These are phyloP conservation scores for Pinna nobilis DNA, from an alignment of 1,140 invertebrate species.

Conservation along the genomic window DNA sequence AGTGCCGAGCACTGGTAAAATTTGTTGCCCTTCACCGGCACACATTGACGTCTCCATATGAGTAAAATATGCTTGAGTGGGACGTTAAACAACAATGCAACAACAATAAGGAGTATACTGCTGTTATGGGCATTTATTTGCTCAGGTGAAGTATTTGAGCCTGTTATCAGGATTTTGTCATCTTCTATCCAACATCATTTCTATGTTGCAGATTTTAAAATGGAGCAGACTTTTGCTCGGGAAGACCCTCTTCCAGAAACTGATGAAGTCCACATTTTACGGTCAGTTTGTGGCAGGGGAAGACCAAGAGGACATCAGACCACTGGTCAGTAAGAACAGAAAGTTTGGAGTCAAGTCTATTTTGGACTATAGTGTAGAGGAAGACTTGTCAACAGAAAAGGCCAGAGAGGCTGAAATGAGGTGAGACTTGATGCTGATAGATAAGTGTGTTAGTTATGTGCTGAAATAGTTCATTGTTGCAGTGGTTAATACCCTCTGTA, in stretches of 20 bases:
- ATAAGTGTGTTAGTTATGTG: no score
- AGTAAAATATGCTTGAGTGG: no score
- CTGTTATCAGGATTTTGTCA: not conserved
- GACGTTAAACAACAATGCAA: no score
- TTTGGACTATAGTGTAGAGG: constrained; percentile 98
- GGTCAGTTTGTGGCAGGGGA: constrained; percentile 93
- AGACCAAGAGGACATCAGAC: constrained; percentile 77
- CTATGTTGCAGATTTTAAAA: constrained; percentile 88
- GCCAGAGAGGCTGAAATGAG: constrained; percentile 93
- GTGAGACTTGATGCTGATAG: constrained; percentile 78
- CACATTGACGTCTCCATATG: no score
- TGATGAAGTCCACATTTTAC: constrained; percentile 98
- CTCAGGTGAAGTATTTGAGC: not conserved
- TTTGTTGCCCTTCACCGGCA: no score
- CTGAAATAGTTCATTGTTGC: no score
- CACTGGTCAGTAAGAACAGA: constrained; percentile 83
- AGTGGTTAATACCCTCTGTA: no score
- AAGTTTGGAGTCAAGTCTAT: constrained; percentile 99
- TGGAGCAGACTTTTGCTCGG: constrained; percentile 86
- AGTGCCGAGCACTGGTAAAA: no score
- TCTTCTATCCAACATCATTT: not conserved
- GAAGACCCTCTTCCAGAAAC: constrained; percentile 85
- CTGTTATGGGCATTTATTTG: not conserved
- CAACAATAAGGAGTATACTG: no score
- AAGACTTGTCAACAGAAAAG: constrained; percentile 88